Conservation (phyloP, 2,113 vertebrate species). For the Gracilinanus agilis region DNA sequence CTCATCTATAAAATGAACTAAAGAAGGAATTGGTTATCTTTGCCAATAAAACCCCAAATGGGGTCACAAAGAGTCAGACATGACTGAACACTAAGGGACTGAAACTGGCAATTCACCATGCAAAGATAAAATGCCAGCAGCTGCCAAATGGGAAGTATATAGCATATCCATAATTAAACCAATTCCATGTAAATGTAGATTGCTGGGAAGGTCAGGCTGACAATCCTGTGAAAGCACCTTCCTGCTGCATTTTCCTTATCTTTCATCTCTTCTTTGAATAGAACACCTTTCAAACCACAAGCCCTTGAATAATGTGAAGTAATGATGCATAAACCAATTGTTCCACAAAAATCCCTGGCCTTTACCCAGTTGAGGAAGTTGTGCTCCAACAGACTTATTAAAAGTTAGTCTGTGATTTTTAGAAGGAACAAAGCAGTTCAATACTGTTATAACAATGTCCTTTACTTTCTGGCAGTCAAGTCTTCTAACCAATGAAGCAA, state of each 20-base stretch:
- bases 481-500: neutral
- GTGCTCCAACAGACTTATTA: neutral
- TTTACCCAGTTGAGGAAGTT: neutral
- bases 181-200: neutral
- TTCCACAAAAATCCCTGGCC: neutral
- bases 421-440: neutral
- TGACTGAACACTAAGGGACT: neutral
- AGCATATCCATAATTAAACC: neutral
- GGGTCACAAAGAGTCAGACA: neutral
- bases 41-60: neutral
- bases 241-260: neutral
- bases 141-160: neutral
- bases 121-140: neutral
- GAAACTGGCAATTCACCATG: neutral
- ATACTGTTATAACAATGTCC: neutral
- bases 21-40: neutral
- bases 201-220: neutral
- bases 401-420: neutral
- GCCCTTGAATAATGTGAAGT: neutral
- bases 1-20: neutral
- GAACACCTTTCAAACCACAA: neutral
- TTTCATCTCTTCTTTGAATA: neutral
- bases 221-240: neutral
- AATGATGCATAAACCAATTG: neutral
- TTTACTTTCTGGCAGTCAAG: neutral